Conservation (phyloP, 2,113 vertebrate genomes). For the human region GRCh38 chr1:183848001-183848500, state of each 20-base stretch:
- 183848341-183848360: neutral
- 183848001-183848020: neutral
- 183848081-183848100: neutral
- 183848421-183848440: neutral
- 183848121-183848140: neutral
- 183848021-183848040: neutral
- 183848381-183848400: neutral
- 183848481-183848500: neutral
- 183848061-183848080: slow-evolving; percentile 1
- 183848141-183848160: neutral
- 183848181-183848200: neutral
- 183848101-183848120: neutral
- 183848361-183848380: neutral
- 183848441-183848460: slow-evolving; percentile 2
- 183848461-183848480: neutral
- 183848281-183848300: neutral
- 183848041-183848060: neutral
- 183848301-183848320: neutral
- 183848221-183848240: rapidly evolving
- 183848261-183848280: neutral
- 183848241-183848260: neutral
- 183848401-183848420: neutral
- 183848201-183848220: too few species aligned
- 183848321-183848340: neutral
- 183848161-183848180: neutral